Conservation (phyloP, 2,113 vertebrate genomes). For the Centrocercus urophasianus region DNA sequence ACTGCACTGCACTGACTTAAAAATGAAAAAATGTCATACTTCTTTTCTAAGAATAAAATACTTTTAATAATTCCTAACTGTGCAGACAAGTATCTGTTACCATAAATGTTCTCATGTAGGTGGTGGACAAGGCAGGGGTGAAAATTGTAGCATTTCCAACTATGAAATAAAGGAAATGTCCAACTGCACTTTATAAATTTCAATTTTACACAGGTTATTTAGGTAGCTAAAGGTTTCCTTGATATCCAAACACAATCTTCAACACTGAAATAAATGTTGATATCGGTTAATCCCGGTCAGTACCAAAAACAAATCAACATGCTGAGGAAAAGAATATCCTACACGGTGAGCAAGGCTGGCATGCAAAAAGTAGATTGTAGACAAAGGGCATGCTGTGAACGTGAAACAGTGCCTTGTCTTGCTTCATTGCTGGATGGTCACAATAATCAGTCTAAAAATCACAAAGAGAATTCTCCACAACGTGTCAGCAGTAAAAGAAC, state of each 20-base stretch:
- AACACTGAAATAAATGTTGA: not conserved
- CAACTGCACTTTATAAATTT: not conserved
- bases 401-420: not conserved
- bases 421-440: slow-evolving; percentile 18
- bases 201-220: not conserved
- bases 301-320: not conserved
- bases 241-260: not conserved
- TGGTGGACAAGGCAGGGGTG: not conserved
- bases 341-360: not conserved
- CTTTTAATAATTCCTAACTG: not conserved
- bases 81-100: not conserved
- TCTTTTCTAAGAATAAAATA: not conserved
- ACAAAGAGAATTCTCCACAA: not conserved
- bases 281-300: not conserved
- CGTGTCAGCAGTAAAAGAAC: slow-evolving; percentile 38
- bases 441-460: slow-evolving; percentile 42
- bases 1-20: not conserved
- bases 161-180: not conserved
- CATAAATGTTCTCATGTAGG: not conserved
- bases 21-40: not conserved
- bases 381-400: slow-evolving; percentile 4
- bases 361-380: not conserved
- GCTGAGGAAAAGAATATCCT: not conserved
- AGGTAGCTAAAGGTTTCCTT: not conserved
- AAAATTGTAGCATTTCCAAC: not conserved